phyloP scores from a whole-genome alignment of 2,888 invertebrate genomes.

The Sphecodes monilicornis region DNA sequence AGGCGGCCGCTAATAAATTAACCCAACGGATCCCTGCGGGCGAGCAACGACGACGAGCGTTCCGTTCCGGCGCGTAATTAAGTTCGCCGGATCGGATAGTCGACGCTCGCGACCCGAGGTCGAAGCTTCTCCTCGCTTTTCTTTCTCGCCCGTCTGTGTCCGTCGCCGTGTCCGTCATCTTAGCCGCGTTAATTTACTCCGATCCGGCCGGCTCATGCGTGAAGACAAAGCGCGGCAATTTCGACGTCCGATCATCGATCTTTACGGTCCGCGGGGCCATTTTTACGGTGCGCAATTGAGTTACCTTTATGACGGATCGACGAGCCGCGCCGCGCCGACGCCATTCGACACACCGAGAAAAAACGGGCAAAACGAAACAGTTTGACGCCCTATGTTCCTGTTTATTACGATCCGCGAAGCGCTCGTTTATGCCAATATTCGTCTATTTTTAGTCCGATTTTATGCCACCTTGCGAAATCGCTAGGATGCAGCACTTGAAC shows the following conservation, averaged over 20 bases:
- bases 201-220: constrained; percentile 56
- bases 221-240: constrained; percentile 61
- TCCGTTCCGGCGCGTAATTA: constrained; percentile 63
- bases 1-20: constrained; percentile 64
- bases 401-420: not conserved
- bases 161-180: constrained; percentile 36
- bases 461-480: not conserved
- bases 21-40: constrained; percentile 42
- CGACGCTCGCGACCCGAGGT: constrained; percentile 27
- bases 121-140: constrained; percentile 29
- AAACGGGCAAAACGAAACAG: not conserved
- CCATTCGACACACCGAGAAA: not conserved
- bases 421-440: not conserved
- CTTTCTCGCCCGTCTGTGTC: constrained; percentile 17
- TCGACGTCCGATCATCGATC: constrained; percentile 67
- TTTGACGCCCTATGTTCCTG: not conserved
- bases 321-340: constrained; percentile 16
- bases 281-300: constrained; percentile 61
- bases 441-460: not conserved
- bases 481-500: too few species aligned
- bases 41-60: constrained; percentile 32
- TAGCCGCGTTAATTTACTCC: constrained; percentile 65
- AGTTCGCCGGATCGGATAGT: constrained; percentile 63
- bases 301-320: constrained; percentile 55
- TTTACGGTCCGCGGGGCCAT: constrained; percentile 62